Evolutionary conservation across 2,113 vertebrate species (phyloP), one percentile per base, ranked within the genome.

Genomic region (Toxotes chatareus): DNA sequence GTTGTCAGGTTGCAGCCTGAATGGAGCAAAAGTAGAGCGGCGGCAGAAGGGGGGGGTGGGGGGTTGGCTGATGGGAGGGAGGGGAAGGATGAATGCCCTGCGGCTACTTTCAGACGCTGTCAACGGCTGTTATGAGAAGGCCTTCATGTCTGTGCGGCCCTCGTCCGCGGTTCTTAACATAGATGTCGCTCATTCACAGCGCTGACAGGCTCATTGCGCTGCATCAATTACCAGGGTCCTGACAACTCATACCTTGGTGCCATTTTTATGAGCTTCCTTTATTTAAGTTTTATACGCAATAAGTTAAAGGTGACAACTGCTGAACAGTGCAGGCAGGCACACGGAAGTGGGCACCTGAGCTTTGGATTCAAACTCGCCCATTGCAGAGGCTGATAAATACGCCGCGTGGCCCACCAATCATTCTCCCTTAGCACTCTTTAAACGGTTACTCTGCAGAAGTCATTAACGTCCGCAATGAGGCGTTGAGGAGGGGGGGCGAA

Each of bases 391-490:
- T 88, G 91, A 93, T 91, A 86, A 86, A 92, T 88, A 87, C 88
- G 62, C 73, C 53, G 40, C 51, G n/a, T 75, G 79, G 86, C 86
- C 73, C 27, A 86, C 82, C 84, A 90, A 91, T 91, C 88, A 86
- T 89, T 84, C 79, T 83, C 82, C 87, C 90, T 79, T 80, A 85
- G 88, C 85, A 73, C 92, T 87, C 83, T 90, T 93, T 93, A 93
- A 93, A 91, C 76, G 78, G 90, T 86, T 91, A 89, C 91, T 88
- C 64, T 90, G 91, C 90, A 92, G 87, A 93, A 93, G 91, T 91
- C 93, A 93, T 95, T 95, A 94, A 89, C 85, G 71, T 88, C 84
- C 21, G 91, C 91, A 87, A 92, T 93, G 94, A 94, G 90, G 91
- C 90, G 83, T 88, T 90, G 67, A 88, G 78, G 82, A 65, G 63